Evolutionary conservation across 2,113 vertebrate genomes (phyloP).

Genomic region (Mandrillus leucophaeus): DNA sequence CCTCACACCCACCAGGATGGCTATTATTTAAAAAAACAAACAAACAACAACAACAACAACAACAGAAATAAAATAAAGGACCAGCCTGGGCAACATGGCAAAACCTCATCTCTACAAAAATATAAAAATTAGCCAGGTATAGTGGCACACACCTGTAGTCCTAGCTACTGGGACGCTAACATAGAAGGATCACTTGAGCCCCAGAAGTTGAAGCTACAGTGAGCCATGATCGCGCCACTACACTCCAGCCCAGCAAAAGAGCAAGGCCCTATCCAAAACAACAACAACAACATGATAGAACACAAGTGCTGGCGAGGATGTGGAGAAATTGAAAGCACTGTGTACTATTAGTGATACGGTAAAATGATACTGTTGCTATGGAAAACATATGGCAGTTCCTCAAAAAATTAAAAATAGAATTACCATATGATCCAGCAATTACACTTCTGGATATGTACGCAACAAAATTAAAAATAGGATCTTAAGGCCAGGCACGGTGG

Average conservation of each 20-base stretch:
- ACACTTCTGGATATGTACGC: not conserved
- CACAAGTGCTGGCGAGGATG: not conserved
- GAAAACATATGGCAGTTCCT: not conserved
- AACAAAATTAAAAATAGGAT: not conserved
- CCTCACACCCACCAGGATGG: not conserved
- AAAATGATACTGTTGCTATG: not conserved
- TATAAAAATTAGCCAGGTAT: too few relatives aligned
- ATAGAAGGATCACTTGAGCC: too few relatives aligned
- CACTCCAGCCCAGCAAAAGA: too few relatives aligned
- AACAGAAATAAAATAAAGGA: not conserved
- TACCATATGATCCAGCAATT: not conserved
- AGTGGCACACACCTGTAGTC: too few relatives aligned
- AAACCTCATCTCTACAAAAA: too few relatives aligned
- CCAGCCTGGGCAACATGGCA: too few relatives aligned
- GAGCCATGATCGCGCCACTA: too few relatives aligned
- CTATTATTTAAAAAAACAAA: too few relatives aligned
- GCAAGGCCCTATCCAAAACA: too few relatives aligned
- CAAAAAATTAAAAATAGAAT: not conserved
- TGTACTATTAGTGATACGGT: not conserved
- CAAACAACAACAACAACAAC: not conserved
- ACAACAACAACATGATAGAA: not conserved
- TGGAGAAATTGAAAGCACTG: not conserved
- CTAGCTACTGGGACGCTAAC: too few relatives aligned
- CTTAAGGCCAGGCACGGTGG: too few relatives aligned
- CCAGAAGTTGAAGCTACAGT: too few relatives aligned